Evolutionary conservation across 2,888 invertebrate genomes (phyloP).

Genomic region (Mesoligia furuncula): DNA sequence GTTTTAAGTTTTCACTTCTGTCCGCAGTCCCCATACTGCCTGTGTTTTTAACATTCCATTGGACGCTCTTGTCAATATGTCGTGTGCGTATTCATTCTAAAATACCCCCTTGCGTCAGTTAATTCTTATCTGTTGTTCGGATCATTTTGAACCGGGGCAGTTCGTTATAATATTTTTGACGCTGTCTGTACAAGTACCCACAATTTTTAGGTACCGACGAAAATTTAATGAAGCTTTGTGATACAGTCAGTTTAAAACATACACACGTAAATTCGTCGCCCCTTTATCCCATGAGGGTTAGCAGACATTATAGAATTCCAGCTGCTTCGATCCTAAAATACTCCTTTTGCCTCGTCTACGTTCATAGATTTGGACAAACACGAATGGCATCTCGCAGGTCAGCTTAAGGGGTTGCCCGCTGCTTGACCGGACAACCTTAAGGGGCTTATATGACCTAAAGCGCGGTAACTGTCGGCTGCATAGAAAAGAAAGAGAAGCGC

Average conservation of each 20-base stretch:
- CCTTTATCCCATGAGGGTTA: background rate
- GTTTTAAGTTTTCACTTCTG: too few relatives aligned
- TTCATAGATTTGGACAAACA: background rate
- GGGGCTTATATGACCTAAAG: too few relatives aligned
- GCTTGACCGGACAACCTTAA: too few relatives aligned
- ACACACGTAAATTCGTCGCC: background rate
- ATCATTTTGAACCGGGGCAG: background rate
- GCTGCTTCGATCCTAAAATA: background rate
- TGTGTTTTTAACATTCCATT: background rate
- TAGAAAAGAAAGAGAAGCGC: too few relatives aligned
- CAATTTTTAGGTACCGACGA: background rate
- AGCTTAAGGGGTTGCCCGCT: too few relatives aligned
- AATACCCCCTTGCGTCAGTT: background rate
- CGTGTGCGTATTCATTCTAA: background rate
- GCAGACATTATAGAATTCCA: background rate
- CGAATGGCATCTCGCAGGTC: too few relatives aligned
- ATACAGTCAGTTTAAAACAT: background rate
- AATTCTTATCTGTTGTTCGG: background rate
- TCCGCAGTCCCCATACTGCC: too few relatives aligned
- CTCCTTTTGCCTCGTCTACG: background rate
- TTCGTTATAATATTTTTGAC: background rate
- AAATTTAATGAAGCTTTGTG: conserved; percentile 31
- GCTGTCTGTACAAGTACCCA: conserved; percentile 4
- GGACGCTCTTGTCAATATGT: background rate
- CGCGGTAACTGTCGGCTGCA: too few relatives aligned